A percentile compares a stretch with the other conserved stretches of the same genome.
Evolutionary conservation across 2,113 vertebrate genomes (phyloP).

Genomic region (Passer domesticus): DNA sequence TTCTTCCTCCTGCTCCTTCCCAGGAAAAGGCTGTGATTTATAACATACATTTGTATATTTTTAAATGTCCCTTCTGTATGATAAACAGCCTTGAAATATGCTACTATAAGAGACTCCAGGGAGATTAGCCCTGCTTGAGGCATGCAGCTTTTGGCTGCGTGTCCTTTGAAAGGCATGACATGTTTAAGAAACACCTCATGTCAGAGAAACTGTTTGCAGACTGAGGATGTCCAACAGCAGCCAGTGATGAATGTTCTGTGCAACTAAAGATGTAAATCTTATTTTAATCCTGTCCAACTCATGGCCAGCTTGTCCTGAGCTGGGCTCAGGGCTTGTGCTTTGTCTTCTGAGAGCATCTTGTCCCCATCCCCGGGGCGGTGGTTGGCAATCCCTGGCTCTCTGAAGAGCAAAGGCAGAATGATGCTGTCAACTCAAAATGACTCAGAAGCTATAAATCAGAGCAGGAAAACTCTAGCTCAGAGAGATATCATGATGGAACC

Average conservation of each 20-base stretch:
- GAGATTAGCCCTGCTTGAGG: slow-evolving; percentile 20
- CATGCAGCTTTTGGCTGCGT: background rate
- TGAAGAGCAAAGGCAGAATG: background rate
- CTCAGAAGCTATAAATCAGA: background rate
- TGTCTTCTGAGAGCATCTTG: background rate
- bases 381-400: background rate
- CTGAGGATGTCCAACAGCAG: slow-evolving; percentile 14
- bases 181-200: slow-evolving; percentile 2
- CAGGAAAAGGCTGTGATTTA: background rate
- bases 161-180: slow-evolving; percentile 17
- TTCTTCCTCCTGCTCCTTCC: background rate
- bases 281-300: slow-evolving; percentile 8
- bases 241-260: background rate
- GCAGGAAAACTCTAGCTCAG: background rate
- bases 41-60: background rate
- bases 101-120: background rate
- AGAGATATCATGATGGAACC: background rate
- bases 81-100: slow-evolving; percentile 26
- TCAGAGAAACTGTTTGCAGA: background rate
- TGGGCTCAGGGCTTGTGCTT: background rate
- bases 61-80: slow-evolving; percentile 4
- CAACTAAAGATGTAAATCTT: slow-evolving; percentile 22
- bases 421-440: background rate
- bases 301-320: background rate
- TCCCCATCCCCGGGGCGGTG: accelerated